Conservation (phyloP, 2,797 vertebrate genomes). For the Meda fulgida region DNA sequence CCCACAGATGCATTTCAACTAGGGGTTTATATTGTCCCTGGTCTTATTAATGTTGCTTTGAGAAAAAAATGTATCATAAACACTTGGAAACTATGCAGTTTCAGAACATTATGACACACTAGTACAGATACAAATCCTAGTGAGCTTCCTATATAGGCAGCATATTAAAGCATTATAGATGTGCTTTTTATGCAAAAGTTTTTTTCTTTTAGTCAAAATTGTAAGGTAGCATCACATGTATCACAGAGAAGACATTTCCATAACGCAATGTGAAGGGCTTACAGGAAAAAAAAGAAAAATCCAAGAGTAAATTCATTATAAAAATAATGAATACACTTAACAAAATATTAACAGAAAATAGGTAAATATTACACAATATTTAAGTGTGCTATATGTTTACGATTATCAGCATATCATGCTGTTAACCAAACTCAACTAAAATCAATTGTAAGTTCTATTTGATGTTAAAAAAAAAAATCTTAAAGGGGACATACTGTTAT, state of each 20-base stretch:
- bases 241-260: background rate
- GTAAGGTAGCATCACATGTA: background rate
- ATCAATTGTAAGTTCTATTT: too few relatives aligned
- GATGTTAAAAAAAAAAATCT: too few relatives aligned
- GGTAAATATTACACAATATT: too few relatives aligned
- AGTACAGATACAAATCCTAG: background rate
- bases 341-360: too few relatives aligned
- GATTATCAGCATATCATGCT: too few relatives aligned
- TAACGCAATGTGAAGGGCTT: background rate
- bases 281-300: too few relatives aligned
- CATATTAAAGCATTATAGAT: background rate
- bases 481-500: too few relatives aligned
- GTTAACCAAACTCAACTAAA: too few relatives aligned
- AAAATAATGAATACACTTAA: too few relatives aligned
- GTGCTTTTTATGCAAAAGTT: background rate
- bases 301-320: too few relatives aligned
- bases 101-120: constrained; percentile 1
- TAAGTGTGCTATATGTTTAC: too few relatives aligned
- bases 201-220: background rate
- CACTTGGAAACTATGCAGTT: background rate
- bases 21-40: constrained; percentile 14
- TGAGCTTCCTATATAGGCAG: background rate
- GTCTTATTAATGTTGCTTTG: constrained; percentile 21
- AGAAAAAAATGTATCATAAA: constrained; percentile 16
- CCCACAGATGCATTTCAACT: constrained; percentile 15